phyloP scores from a whole-genome alignment of 2,113 vertebrate species.

The Microcebus griseorufus region DNA sequence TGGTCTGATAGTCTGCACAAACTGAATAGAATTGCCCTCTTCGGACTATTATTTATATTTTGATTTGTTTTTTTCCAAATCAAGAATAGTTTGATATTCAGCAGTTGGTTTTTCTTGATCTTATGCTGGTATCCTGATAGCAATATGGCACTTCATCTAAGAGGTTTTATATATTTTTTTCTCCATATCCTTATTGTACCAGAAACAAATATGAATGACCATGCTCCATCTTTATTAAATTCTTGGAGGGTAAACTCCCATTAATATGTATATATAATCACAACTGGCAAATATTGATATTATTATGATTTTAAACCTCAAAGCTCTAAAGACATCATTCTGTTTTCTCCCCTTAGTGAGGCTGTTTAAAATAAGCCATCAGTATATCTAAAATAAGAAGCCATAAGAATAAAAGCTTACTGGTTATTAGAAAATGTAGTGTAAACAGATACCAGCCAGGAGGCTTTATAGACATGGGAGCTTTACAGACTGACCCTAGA shows the following conservation, averaged over 20 bases:
- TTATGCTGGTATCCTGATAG: not conserved
- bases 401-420: constrained; percentile 44
- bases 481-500: constrained; percentile 7
- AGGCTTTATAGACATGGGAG: not conserved
- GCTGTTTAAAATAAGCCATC: constrained; percentile 28
- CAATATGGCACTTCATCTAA: not conserved
- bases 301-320: not conserved
- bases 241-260: not conserved
- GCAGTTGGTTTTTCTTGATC: constrained; percentile 24
- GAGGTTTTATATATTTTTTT: constrained; percentile 38
- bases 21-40: not conserved
- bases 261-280: not conserved
- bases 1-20: constrained; percentile 4
- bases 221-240: not conserved
- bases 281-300: constrained; percentile 11
- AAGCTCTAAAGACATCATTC: not conserved
- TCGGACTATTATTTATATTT: not conserved
- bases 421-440: constrained; percentile 41
- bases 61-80: constrained; percentile 35
- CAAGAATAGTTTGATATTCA: constrained; percentile 26
- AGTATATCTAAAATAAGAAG: constrained; percentile 47
- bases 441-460: not conserved
- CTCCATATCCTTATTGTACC: not conserved
- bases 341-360: constrained; percentile 15
- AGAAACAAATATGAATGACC: constrained; percentile 13